These are phyloP conservation scores for Anomalospiza imberbis DNA, from an alignment of 2,797 vertebrate species.

Conservation along the genomic window DNA sequence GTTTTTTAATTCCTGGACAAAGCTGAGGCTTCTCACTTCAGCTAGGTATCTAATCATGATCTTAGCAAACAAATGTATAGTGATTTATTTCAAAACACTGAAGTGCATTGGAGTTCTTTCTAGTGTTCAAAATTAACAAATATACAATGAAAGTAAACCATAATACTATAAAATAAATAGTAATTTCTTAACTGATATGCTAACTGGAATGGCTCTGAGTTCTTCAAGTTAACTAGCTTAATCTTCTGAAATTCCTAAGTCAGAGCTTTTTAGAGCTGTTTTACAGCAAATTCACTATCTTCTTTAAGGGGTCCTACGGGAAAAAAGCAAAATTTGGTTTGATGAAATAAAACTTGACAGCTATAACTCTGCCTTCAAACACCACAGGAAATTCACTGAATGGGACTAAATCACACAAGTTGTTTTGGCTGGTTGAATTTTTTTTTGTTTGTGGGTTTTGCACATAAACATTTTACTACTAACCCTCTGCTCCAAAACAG, in stretches of 20 bases:
- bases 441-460: not conserved
- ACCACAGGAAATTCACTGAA: not conserved
- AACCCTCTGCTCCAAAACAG: not conserved
- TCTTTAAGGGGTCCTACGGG: not conserved
- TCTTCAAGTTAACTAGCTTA: not conserved
- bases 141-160: not conserved
- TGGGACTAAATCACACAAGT: not conserved
- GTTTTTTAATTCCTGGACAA: not conserved
- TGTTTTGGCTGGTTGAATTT: not conserved
- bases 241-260: not conserved
- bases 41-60: accelerated
- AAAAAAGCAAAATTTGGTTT: not conserved
- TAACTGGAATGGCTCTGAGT: not conserved
- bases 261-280: not conserved
- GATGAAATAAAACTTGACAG: not conserved
- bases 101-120: not conserved
- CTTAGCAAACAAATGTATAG: not conserved
- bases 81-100: not conserved
- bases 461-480: not conserved
- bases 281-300: not conserved
- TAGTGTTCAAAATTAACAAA: not conserved
- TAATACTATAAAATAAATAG: not conserved
- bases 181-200: not conserved
- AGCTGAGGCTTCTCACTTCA: not conserved
- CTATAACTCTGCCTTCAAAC: not conserved